Evolutionary conservation across 2,888 invertebrate genomes (phyloP).

Genomic region (Odontocerum albicorne): DNA sequence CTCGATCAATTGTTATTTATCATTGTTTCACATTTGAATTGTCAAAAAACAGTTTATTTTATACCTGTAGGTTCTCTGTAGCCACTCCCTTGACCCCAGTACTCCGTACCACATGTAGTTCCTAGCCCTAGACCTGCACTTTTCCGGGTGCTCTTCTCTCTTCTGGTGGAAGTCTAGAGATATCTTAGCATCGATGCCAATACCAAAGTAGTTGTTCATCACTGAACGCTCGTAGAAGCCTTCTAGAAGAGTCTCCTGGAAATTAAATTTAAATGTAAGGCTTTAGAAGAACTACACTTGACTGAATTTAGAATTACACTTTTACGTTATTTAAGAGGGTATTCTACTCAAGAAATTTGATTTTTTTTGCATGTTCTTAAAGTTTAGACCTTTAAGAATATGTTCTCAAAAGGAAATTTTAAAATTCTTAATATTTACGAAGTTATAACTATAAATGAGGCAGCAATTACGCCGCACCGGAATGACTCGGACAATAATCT

Average conservation of each 20-base stretch:
- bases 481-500: no score
- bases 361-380: no score
- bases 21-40: neutral
- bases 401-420: no score
- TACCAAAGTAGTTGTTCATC: conserved; percentile 99
- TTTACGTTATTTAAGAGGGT: no score
- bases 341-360: no score
- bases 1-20: neutral
- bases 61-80: conserved; percentile 87
- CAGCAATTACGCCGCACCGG: no score
- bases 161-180: conserved; percentile 96
- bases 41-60: no score
- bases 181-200: conserved; percentile 97
- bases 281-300: no score
- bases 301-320: no score
- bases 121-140: conserved; percentile 89
- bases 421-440: no score
- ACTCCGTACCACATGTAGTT: conserved; percentile 97
- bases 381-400: no score
- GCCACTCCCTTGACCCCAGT: conserved; percentile 75
- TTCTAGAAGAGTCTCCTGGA: conserved; percentile 80
- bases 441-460: no score
- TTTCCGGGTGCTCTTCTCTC: conserved; percentile 95
- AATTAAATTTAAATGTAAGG: neutral
- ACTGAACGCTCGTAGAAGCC: conserved; percentile 92